Base-by-base conservation (phyloP, 2,113 vertebrate species). In the Nerophis ophidion region DNA sequence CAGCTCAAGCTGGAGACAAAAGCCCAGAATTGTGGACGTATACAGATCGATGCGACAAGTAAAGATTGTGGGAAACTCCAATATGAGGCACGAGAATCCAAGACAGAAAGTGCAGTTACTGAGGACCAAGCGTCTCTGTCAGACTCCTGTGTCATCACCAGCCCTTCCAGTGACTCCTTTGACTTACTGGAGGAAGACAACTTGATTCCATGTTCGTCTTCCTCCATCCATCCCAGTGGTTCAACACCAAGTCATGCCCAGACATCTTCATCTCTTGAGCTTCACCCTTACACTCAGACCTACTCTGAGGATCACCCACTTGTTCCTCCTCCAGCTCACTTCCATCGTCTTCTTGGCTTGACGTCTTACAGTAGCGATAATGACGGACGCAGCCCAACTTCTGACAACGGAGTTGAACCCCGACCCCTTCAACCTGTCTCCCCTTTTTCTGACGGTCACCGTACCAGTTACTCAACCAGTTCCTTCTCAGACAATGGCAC, bases 181-280 rank as follows among this genome's bases (percentile, higher is more conserved):
- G 94, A 95, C 0, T 93, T 92, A 1, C 75, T 99, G 68, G 93
- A 98, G 66, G 94, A 96, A 60, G 95, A 98, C 0, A 93, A 93
- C 70, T 54, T 91, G 67, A 42, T 94, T 74, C 5, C 90, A 0
- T 92, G 92, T 55, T 94, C 92, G 48, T 92, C 91, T 57, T 90
- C 90, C 44, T 91, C 89, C 59, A 4, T 70, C 26, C 84, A 87
- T 0, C 67, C 81, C 0, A 81, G 58, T 5, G 80, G 86, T 73
- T 42, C 38, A n/a, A 47, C 68, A 13, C 66, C 60, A 48, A 36
- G 16, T 7, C 64, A 59, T 2, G 0, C 16, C 13, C 60, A 63
- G 2, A 48, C 33, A 15, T 60, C 61, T 55, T 35, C 64, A 38
- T 15, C 50, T 1, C 17, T 71, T 14, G 70, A 79, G 19, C 61